A percentile compares a stretch with the other conserved stretches of the same genome.
Evolutionary conservation across 2,113 vertebrate genomes (phyloP).

Genomic region (Cepphus grylle): DNA sequence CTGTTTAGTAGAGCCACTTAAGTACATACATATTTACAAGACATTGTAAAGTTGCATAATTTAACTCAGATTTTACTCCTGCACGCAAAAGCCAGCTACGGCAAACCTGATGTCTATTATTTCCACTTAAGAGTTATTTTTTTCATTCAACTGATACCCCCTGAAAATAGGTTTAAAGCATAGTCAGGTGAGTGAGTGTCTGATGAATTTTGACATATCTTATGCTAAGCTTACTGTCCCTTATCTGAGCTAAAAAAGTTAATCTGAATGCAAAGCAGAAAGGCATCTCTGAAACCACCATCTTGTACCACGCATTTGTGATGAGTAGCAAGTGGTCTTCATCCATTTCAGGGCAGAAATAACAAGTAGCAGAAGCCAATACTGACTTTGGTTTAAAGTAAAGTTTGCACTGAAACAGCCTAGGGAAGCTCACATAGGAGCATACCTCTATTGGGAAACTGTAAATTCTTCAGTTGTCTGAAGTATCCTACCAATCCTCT

Average conservation of each 20-base stretch:
- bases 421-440: neutral
- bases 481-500: neutral
- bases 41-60: neutral
- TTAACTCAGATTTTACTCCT: neutral
- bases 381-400: neutral
- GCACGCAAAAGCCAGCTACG: neutral
- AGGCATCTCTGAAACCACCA: neutral
- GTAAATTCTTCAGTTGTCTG: neutral
- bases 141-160: neutral
- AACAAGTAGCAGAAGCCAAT: neutral
- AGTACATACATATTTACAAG: neutral
- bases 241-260: neutral
- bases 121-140: neutral
- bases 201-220: neutral
- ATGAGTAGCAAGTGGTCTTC: neutral
- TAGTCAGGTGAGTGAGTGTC: neutral
- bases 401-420: neutral
- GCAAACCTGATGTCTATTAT: neutral
- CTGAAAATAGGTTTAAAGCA: neutral
- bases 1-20: neutral
- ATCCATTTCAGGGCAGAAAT: neutral
- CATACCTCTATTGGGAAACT: fast-evolving
- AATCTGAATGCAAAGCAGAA: neutral
- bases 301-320: neutral
- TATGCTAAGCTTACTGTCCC: neutral